These are phyloP conservation scores for Agonum fuliginosum DNA, from an alignment of 2,888 invertebrate species.

Conservation along the genomic window DNA sequence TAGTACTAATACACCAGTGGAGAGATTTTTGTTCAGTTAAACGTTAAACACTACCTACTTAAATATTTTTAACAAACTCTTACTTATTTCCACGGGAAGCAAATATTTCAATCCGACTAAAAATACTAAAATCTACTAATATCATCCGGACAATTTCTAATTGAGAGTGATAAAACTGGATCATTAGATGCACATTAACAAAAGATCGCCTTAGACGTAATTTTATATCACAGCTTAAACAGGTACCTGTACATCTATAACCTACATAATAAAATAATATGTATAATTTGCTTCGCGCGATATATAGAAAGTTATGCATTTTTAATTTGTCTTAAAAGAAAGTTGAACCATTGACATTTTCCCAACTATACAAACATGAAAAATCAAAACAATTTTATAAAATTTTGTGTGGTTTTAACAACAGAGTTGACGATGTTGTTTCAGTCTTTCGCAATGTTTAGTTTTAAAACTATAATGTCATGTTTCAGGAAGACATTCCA, in stretches of 20 bases:
- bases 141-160: too few species aligned
- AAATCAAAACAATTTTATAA: neutral
- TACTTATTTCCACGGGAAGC: too few species aligned
- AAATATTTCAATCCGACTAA: too few species aligned
- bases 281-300: slow-evolving; percentile 52
- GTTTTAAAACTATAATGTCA: neutral
- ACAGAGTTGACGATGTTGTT: neutral
- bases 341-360: slow-evolving; percentile 57
- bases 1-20: too few species aligned
- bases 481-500: neutral
- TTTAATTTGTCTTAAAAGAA: slow-evolving; percentile 49
- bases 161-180: too few species aligned
- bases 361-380: slow-evolving; percentile 31
- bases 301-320: slow-evolving; percentile 57
- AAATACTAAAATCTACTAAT: too few species aligned
- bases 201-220: too few species aligned
- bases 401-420: neutral
- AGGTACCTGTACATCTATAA: slow-evolving; percentile 43
- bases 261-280: slow-evolving; percentile 58
- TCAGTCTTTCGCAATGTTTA: neutral
- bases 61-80: too few species aligned
- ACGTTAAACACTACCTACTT: too few species aligned
- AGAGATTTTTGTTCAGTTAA: too few species aligned
- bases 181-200: too few species aligned
- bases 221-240: slow-evolving; percentile 26